Evolutionary conservation across 1,140 invertebrate genomes (phyloP), one percentile per base, ranked within the genome.

Genomic region (Alviniconcha marisindica): DNA sequence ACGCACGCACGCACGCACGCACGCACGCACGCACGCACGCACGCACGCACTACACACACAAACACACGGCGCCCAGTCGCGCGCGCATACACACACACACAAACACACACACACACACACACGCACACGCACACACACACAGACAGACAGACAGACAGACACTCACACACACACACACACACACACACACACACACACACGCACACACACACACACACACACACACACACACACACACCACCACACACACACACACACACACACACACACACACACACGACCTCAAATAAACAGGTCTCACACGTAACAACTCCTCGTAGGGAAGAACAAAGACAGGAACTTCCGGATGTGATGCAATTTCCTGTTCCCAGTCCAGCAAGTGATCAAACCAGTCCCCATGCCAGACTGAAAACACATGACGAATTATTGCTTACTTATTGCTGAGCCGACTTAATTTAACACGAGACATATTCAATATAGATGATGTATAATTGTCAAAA

Each of bases 341-440:
- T 21, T 77, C n/a, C 2, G 76, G 76, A 36, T 77, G 76, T 51
- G 76, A 48, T 2, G 76, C 76, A 3, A 77, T 51, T 38, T 77
- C 4, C 1, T 44, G 24, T 31, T 77, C 76, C 76, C 76, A 77
- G 44, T 77, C 76, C 48, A 77, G 31, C 14, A 77, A 10, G 76
- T 77, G 51, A 36, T 77, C 76, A 54, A 77, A 77, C 44, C 31
- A 77, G 28, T 77, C 76, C 24, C 76, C 76, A 36, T 77, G 76
- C 44, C 48, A 77, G 3, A 77, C 76, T 77, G 76, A 28, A 77
- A 12, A 48, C n/a, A 77, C 15, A 77, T 40, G 1, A n/a, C n/a
- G n/a, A n/a, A n/a, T n/a, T n/a, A n/a, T n/a, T n/a, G n/a, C n/a
- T n/a, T n/a, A n/a, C n/a, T n/a, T n/a, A n/a, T n/a, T n/a, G n/a